A percentile compares a stretch with the other conserved stretches of the same genome.
Conservation (phyloP, 2,888 invertebrate genomes). For the Belgica antarctica region DNA sequence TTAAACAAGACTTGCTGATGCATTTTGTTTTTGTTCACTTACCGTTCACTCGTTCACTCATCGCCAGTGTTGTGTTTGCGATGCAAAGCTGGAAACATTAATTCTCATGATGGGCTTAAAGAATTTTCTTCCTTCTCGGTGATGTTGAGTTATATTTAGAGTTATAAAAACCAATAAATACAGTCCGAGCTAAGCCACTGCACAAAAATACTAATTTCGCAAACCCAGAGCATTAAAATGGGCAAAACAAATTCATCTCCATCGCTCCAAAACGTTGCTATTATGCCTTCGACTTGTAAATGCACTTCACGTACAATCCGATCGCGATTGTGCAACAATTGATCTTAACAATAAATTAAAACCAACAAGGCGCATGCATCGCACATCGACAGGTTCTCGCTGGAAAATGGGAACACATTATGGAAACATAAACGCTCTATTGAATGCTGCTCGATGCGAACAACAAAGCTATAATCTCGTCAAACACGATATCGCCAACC, state of each 20-base stretch:
- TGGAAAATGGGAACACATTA: neutral
- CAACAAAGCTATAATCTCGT: slow-evolving; percentile 27
- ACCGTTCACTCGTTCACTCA: neutral
- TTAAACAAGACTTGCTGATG: slow-evolving; percentile 13
- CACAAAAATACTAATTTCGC: too few species aligned
- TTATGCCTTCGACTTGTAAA: neutral
- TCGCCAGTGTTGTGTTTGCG: neutral
- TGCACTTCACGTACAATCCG: neutral
- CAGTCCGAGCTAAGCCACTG: slow-evolving; percentile 5
- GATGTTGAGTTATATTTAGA: neutral
- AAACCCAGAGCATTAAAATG: slow-evolving; percentile 25
- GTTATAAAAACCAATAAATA: slow-evolving; percentile 18
- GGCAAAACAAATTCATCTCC: slow-evolving; percentile 23
- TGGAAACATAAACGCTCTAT: slow-evolving; percentile 18
- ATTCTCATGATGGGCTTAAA: neutral
- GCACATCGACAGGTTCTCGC: slow-evolving; percentile 18
- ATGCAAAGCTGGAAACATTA: slow-evolving; percentile 15
- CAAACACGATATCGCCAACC: slow-evolving; percentile 18
- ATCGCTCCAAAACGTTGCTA: slow-evolving; percentile 9
- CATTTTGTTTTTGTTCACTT: neutral
- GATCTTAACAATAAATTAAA: slow-evolving; percentile 44
- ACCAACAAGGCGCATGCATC: slow-evolving; percentile 25
- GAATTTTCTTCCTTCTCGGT: neutral
- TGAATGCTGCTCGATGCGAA: slow-evolving; percentile 17
- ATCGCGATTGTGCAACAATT: slow-evolving; percentile 32